Base-by-base conservation (phyloP, 2,888 invertebrate genomes). In the Heliconius erato region DNA sequence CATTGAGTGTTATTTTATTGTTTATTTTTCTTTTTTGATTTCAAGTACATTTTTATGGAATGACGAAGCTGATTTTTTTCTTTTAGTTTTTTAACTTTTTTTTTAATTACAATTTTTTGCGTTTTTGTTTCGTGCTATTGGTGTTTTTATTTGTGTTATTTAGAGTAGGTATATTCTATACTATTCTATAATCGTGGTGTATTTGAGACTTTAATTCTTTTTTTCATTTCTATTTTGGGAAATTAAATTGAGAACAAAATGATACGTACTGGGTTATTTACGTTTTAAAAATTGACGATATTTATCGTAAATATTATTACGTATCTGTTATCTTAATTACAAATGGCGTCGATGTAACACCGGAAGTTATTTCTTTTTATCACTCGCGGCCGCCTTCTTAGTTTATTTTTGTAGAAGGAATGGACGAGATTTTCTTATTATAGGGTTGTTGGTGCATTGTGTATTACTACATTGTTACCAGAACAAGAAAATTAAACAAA, bases 331-430 rank as follows among this genome's bases (percentile, higher is more conserved):
- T 49, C 72, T 80, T 79, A 82, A 82, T 84, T 79, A 81, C 79
- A 54, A 79, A 69, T 74, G 49, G 80, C 74, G 26, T 40, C 59
- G 49, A 80, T 80, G 16, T 28, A 16, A 74, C 19, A 26, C 49
- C 85, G 85, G 85, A 85, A 85, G 82, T 82, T 68, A 83, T 82
- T 85, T 82, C 79, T 84, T 83, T 79, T 80, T 76, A 72, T 26
- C 79, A 68, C 83, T 77, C 26, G 1, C 80, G 78, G 69, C 82
- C 49, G 85, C 84, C 84, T 84, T 82, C 49, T 84, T 84, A 74
- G 82, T 82, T 81, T 85, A 85, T 85, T 85, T 85, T 81, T 78
- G 85, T 81, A 59, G 72, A 77, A 71, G 78, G 79, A 81, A 68
- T 67, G 79, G 79, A 76, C 74, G 80, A 74, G 16, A 63, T 63